Evolutionary conservation across 2,888 invertebrate species (phyloP).

Genomic region (Monopis laevigella): DNA sequence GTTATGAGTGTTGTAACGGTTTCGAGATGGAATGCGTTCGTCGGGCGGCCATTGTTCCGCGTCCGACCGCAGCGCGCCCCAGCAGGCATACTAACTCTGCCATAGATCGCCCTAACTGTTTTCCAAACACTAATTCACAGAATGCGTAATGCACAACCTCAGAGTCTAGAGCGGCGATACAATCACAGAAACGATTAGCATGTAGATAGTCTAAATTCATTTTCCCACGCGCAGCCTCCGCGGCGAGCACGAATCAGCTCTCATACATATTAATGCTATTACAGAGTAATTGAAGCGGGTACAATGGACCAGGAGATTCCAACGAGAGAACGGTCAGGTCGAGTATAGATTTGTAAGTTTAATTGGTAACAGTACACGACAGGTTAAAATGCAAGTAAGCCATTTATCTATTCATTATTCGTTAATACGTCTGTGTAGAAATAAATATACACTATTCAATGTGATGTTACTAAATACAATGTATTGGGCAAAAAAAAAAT

Average conservation of each 20-base stretch:
- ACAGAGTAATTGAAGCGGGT: conserved; percentile 30
- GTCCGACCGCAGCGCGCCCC: conserved; percentile 1
- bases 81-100: conserved; percentile 4
- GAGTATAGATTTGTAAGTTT: conserved; percentile 47
- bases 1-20: conserved; percentile 8
- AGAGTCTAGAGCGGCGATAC: background rate
- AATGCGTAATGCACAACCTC: too few relatives aligned
- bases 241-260: conserved; percentile 14
- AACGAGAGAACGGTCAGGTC: conserved; percentile 32
- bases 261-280: conserved; percentile 26
- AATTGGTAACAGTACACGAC: too few relatives aligned
- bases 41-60: conserved; percentile 47
- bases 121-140: too few relatives aligned
- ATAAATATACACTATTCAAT: too few relatives aligned
- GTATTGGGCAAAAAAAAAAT: too few relatives aligned
- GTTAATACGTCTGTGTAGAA: too few relatives aligned
- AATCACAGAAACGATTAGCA: background rate
- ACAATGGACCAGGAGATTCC: conserved; percentile 32
- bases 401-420: too few relatives aligned
- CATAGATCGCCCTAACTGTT: background rate
- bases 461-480: too few relatives aligned
- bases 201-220: conserved; percentile 9
- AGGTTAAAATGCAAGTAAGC: too few relatives aligned
- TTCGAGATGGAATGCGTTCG: conserved; percentile 16
- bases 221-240: conserved; percentile 12